These are phyloP conservation scores for Invenusta paracnida DNA, from an alignment of 2,888 invertebrate species.

Conservation along the genomic window DNA sequence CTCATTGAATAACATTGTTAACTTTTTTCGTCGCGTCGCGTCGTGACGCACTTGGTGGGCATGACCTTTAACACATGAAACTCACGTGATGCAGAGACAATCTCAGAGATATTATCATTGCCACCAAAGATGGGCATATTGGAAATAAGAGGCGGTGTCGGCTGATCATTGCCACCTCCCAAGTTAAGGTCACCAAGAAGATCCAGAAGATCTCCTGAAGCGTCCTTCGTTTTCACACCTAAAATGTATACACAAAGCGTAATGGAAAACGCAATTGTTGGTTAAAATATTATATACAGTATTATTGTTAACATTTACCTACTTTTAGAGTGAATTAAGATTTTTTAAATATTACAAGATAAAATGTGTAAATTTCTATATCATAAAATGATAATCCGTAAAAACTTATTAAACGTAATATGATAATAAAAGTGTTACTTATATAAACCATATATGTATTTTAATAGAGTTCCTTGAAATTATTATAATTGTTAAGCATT, in stretches of 20 bases:
- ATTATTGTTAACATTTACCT: too few relatives aligned
- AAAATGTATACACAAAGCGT: not conserved
- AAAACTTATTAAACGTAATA: too few relatives aligned
- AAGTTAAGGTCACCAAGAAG: slow-evolving; percentile 4
- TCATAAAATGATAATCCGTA: too few relatives aligned
- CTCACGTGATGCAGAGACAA: not conserved
- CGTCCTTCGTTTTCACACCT: not conserved
- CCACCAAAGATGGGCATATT: not conserved
- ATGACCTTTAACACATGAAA: not conserved
- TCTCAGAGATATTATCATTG: not conserved
- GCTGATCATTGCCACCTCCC: not conserved
- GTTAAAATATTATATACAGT: too few relatives aligned
- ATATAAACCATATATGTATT: too few relatives aligned
- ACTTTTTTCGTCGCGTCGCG: not conserved
- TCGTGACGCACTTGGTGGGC: not conserved
- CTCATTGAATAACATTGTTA: not conserved
- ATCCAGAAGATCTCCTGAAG: slow-evolving; percentile 10
- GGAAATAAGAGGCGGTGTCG: not conserved
- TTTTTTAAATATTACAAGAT: too few relatives aligned
- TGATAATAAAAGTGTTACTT: too few relatives aligned
- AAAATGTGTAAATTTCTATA: too few relatives aligned
- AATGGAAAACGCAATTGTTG: not conserved
- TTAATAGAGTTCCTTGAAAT: too few relatives aligned
- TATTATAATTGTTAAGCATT: too few relatives aligned
- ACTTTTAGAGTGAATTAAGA: too few relatives aligned